A percentile compares a stretch with the other conserved stretches of the same genome.
phyloP scores from a whole-genome alignment of 2,888 invertebrate species.

The Himalopsyche kuldschensis region DNA sequence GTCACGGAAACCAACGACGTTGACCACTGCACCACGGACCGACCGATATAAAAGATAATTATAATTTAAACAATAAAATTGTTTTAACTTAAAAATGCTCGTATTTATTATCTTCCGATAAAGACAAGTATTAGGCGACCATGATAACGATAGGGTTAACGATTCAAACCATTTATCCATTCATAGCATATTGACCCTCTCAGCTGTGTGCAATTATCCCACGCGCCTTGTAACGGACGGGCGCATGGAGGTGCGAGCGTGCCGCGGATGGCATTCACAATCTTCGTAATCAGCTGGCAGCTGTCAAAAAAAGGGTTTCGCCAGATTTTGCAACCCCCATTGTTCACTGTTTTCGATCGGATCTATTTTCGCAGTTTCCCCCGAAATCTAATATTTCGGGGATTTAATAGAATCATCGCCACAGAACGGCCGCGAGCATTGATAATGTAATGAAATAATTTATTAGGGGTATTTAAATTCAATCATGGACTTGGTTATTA shows the following conservation, averaged over 20 bases:
- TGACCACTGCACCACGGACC: no score
- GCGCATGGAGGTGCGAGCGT: background rate
- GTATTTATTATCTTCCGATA: background rate
- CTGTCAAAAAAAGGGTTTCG: constrained; percentile 1
- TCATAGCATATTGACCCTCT: background rate
- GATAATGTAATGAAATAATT: background rate
- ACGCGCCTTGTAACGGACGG: background rate
- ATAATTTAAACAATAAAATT: no score
- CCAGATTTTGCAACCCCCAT: constrained; percentile 8
- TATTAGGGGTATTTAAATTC: background rate
- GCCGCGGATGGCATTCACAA: background rate
- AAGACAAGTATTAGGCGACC: background rate
- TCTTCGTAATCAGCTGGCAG: background rate
- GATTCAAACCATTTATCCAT: background rate
- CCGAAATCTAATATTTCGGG: background rate
- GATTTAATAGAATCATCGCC: background rate
- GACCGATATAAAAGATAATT: no score
- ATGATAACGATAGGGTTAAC: background rate
- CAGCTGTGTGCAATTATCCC: background rate
- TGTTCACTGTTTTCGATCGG: background rate
- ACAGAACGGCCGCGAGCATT: background rate
- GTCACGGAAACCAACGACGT: no score
- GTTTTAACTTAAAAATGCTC: no score
- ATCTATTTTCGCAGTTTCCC: background rate
- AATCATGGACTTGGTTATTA: background rate